These are phyloP conservation scores for Habrosyne pyritoides DNA, from an alignment of 2,888 invertebrate species.

Conservation along the genomic window DNA sequence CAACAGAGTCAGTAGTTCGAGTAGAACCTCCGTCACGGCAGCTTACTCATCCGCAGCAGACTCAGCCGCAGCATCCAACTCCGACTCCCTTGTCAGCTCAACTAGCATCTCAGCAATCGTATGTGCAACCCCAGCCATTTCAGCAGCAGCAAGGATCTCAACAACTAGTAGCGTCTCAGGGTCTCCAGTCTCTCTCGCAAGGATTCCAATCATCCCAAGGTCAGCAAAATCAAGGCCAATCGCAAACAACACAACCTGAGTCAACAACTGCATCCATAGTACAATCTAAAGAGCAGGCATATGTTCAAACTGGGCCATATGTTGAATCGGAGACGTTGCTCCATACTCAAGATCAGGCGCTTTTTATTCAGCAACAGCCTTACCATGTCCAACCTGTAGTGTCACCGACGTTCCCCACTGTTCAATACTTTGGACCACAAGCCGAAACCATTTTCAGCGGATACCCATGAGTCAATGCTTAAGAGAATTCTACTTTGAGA, in stretches of 20 bases:
- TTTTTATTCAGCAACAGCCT: slow-evolving; percentile 10
- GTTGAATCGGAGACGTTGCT: slow-evolving; percentile 6
- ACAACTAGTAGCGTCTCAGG: neutral
- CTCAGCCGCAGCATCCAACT: neutral
- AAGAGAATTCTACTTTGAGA: slow-evolving; percentile 5
- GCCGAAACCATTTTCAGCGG: slow-evolving; percentile 35
- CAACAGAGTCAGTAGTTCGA: neutral
- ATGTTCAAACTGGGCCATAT: neutral
- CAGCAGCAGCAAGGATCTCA: neutral
- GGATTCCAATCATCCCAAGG: neutral
- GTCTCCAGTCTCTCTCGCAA: neutral
- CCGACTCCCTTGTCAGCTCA: neutral
- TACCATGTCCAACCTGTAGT: slow-evolving; percentile 15
- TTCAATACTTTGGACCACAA: slow-evolving; percentile 68
- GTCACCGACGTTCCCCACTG: slow-evolving; percentile 52
- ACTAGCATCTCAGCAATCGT: neutral
- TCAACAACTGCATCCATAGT: neutral
- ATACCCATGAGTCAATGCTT: neutral
- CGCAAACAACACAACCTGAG: neutral
- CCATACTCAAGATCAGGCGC: slow-evolving; percentile 28
- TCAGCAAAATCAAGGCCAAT: neutral
- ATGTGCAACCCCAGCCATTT: neutral
- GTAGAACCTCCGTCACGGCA: neutral
- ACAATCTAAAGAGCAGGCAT: neutral
- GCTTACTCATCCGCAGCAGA: neutral